Evolutionary conservation across 2,888 invertebrate species (phyloP).

Genomic region (Ichneumoninae sp.): DNA sequence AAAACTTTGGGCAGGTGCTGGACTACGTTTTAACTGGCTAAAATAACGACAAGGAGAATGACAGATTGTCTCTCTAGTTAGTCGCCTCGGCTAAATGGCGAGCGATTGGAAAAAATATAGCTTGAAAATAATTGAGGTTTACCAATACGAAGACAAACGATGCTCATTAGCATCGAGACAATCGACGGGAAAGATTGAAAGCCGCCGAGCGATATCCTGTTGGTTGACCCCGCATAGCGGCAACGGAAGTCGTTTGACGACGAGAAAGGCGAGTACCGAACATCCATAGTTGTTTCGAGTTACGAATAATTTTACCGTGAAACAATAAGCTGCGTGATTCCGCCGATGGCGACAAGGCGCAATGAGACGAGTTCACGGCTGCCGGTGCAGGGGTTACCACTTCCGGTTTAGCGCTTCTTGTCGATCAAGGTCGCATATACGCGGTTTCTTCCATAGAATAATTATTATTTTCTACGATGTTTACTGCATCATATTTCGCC

Average conservation of each 20-base stretch:
- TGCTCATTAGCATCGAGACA: conserved; percentile 82
- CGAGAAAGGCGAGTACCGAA: conserved; percentile 75
- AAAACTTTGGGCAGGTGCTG: conserved; percentile 4
- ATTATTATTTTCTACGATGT: not conserved
- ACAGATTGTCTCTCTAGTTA: not conserved
- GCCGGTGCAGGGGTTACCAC: conserved; percentile 68
- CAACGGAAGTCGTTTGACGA: conserved; percentile 80
- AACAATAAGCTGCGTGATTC: conserved; percentile 65
- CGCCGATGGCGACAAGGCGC: conserved; percentile 51
- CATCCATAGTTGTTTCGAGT: conserved; percentile 45
- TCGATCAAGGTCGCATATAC: conserved; percentile 59
- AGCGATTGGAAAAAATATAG: not conserved
- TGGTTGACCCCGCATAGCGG: conserved; percentile 78
- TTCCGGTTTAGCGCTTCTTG: conserved; percentile 57
- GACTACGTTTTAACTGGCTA: not conserved
- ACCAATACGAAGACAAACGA: conserved; percentile 22
- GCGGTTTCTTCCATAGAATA: conserved; percentile 14
- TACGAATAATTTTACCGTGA: conserved; percentile 67
- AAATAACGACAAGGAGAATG: not conserved
- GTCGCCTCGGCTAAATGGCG: not conserved
- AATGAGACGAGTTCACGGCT: conserved; percentile 79
- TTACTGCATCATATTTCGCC: not conserved
- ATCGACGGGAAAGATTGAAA: conserved; percentile 82
- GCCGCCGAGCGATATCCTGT: conserved; percentile 80
- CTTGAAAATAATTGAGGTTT: conserved; percentile 1